phyloP scores from a whole-genome alignment of 2,888 invertebrate species.

The Ischnura elegans region DNA sequence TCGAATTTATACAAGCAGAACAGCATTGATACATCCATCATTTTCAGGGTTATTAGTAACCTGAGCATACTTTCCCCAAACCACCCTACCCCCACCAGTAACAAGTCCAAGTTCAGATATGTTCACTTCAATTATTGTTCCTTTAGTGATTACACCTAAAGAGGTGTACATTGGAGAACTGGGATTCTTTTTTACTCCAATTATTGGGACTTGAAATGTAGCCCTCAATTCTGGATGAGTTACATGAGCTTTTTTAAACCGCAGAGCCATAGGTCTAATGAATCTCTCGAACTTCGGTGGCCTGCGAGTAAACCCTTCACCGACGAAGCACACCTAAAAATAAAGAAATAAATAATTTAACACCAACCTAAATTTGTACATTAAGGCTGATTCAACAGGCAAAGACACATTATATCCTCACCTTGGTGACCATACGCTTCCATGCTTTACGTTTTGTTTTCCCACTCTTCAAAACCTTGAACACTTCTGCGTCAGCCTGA shows the following conservation, averaged over 20 bases:
- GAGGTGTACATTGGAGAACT: slow-evolving; percentile 98
- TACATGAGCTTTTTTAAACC: slow-evolving; percentile 98
- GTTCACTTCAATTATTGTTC: slow-evolving; percentile 98
- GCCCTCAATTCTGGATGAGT: slow-evolving; percentile 99
- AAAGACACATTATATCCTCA: slow-evolving; percentile 78
- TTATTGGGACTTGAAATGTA: slow-evolving; percentile 97
- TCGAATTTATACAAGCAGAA: slow-evolving; percentile 90
- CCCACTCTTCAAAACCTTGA: slow-evolving; percentile 94
- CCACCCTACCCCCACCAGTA: slow-evolving; percentile 97
- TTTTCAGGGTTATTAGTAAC: slow-evolving; percentile 99
- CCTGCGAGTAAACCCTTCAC: slow-evolving; percentile 98
- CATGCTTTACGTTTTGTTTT: slow-evolving; percentile 97
- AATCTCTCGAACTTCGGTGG: slow-evolving; percentile 99
- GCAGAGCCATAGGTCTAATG: slow-evolving; percentile 97
- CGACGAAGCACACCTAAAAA: slow-evolving; percentile 86
- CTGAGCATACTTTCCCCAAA: slow-evolving; percentile 99
- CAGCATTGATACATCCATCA: slow-evolving; percentile 99
- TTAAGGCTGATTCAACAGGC: neutral
- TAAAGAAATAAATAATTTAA: neutral
- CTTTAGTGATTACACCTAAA: slow-evolving; percentile 98
- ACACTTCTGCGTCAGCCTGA: slow-evolving; percentile 97
- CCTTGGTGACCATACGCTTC: slow-evolving; percentile 99
- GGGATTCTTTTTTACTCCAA: slow-evolving; percentile 99
- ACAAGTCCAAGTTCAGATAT: slow-evolving; percentile 99
- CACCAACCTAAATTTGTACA: neutral